Percentiles rank a stretch among this genome's conserved stretches.
Conservation (phyloP, 1,140 invertebrate genomes). For the Doryteuthis pealeii region DNA sequence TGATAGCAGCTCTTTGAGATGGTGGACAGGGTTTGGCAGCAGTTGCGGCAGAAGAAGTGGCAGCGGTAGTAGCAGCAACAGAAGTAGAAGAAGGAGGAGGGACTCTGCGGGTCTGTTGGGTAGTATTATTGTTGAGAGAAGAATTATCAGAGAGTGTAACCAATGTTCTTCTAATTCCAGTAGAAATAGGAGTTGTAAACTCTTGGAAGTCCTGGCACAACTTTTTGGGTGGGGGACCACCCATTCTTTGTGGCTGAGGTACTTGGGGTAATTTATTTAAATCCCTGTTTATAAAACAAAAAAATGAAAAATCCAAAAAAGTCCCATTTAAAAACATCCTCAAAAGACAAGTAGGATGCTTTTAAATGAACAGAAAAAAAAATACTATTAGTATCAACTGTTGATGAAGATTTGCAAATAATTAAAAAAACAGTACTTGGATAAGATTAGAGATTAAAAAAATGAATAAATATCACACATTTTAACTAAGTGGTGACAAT, state of each 20-base stretch:
- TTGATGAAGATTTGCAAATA: no score
- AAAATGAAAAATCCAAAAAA: neutral
- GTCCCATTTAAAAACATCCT: neutral
- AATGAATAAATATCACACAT: no score
- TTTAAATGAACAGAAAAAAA: no score
- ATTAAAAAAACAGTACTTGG: no score
- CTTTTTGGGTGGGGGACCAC: slow-evolving; percentile 1
- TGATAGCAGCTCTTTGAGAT: neutral
- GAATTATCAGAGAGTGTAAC: neutral
- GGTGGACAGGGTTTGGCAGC: neutral
- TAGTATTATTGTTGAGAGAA: neutral
- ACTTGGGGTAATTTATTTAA: neutral
- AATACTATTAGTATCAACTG: no score
- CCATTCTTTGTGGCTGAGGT: neutral
- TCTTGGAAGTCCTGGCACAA: neutral
- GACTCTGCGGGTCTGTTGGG: neutral
- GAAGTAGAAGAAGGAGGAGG: neutral
- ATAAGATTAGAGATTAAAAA: no score
- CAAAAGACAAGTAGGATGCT: neutral
- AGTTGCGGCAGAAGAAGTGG: neutral
- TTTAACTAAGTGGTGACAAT: no score
- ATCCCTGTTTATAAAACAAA: slow-evolving; percentile 2
- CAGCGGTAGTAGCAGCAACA: neutral
- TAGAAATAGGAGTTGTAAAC: neutral
- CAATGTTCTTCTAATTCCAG: neutral